A percentile compares a stretch with the other conserved stretches of the same genome.
These are phyloP conservation scores for Corythoichthys intestinalis DNA, from an alignment of 2,113 vertebrate genomes.

Conservation along the genomic window DNA sequence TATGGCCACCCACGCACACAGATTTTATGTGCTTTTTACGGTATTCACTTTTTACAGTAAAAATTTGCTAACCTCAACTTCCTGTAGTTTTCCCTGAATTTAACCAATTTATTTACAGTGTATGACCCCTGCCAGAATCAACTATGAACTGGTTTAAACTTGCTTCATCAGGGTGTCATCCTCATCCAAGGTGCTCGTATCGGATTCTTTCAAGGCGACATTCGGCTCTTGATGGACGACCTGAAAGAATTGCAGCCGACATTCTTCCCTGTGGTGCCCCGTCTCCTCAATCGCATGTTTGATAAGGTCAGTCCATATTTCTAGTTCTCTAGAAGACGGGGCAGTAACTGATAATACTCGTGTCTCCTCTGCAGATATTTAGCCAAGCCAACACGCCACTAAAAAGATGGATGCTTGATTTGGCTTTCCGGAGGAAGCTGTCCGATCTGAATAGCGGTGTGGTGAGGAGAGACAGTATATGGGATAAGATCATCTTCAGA, in stretches of 20 bases:
- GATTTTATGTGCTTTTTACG: too few relatives aligned
- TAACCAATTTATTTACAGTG: background rate
- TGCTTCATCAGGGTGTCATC: constrained; percentile 74
- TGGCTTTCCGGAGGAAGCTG: constrained; percentile 91
- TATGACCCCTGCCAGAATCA: background rate
- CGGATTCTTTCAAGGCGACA: constrained; percentile 97
- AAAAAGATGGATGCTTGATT: constrained; percentile 90
- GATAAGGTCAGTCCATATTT: constrained; percentile 79
- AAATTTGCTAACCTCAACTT: too few relatives aligned
- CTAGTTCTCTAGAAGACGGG: background rate
- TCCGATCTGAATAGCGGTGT: constrained; percentile 88
- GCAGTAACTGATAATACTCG: background rate
- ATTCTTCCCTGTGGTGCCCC: constrained; percentile 92
- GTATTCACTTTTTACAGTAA: too few relatives aligned
- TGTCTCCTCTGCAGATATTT: constrained; percentile 76
- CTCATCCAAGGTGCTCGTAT: constrained; percentile 89
- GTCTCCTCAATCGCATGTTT: constrained; percentile 96
- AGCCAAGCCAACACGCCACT: constrained; percentile 86
- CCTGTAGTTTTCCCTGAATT: too few relatives aligned
- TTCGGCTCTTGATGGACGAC: constrained; percentile 96
- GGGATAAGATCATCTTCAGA: constrained; percentile 93
- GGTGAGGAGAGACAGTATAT: constrained; percentile 88
- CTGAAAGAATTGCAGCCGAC: constrained; percentile 89
- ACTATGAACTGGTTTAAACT: background rate
- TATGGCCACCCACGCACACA: too few relatives aligned